These are phyloP conservation scores for Sterrhoptilus dennistouni DNA, from an alignment of 2,113 vertebrate species.

Conservation along the genomic window DNA sequence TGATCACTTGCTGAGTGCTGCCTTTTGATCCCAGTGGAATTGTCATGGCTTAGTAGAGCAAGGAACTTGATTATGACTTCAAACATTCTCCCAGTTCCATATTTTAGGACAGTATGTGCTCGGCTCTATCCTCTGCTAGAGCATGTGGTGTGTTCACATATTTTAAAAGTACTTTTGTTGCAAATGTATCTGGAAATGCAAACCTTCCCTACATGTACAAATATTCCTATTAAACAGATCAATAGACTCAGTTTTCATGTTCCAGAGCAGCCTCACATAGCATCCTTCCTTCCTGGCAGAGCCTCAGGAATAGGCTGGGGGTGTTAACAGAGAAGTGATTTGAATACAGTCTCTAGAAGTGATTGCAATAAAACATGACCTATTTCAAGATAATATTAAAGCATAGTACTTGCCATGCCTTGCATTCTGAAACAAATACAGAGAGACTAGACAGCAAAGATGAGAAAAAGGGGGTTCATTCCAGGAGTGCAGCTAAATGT, in stretches of 20 bases:
- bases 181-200: neutral
- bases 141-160: fast-evolving
- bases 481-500: neutral
- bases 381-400: neutral
- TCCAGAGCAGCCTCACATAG: neutral
- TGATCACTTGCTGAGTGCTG: neutral
- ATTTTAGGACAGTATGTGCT: neutral
- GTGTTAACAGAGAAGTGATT: neutral
- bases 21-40: neutral
- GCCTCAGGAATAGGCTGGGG: neutral
- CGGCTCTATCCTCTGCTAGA: neutral
- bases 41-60: neutral
- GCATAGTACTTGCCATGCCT: neutral
- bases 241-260: neutral
- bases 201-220: neutral
- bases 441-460: neutral
- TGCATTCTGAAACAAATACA: neutral
- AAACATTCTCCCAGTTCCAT: neutral
- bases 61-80: neutral
- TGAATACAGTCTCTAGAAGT: neutral
- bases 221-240: neutral
- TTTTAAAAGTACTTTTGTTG: neutral
- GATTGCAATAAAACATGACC: neutral
- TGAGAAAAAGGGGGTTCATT: neutral
- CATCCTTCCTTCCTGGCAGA: neutral